Percentiles rank a stretch among this genome's conserved stretches.
phyloP scores from a whole-genome alignment of 2,888 invertebrate species.

The Microplitis manilae region DNA sequence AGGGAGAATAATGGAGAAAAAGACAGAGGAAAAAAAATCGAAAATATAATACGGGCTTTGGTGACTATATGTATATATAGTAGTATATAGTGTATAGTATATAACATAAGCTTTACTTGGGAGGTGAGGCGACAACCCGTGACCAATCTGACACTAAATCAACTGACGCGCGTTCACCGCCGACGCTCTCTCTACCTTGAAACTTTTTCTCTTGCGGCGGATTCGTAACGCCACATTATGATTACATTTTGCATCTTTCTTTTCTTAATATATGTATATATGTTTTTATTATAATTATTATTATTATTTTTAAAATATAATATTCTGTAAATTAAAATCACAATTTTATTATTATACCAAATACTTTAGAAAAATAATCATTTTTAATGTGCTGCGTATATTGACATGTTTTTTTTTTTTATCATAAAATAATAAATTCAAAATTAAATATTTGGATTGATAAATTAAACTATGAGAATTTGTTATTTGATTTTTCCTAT shows the following conservation, averaged over 20 bases:
- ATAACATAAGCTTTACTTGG: slow-evolving; percentile 31
- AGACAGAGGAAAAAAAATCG: slow-evolving; percentile 44
- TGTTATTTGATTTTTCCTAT: not conserved
- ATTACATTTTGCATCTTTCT: slow-evolving; percentile 36
- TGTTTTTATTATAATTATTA: slow-evolving; percentile 13
- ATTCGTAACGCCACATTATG: slow-evolving; percentile 36
- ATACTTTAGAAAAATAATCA: not conserved
- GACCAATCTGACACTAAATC: slow-evolving; percentile 69
- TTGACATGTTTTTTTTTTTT: not conserved
- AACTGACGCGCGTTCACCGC: slow-evolving; percentile 63
- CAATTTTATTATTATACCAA: not conserved
- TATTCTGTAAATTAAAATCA: not conserved
- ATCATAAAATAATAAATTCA: not conserved
- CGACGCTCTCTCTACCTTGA: slow-evolving; percentile 37
- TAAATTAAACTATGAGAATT: not conserved
- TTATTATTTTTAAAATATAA: not conserved
- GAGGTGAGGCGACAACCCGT: slow-evolving; percentile 66
- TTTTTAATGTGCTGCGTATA: not conserved
- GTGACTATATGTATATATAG: slow-evolving; percentile 29
- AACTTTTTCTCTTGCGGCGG: slow-evolving; percentile 22
- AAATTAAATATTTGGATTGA: not conserved
- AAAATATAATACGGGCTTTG: slow-evolving; percentile 46
- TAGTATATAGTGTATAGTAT: not conserved
- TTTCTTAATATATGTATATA: slow-evolving; percentile 10
- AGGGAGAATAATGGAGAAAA: slow-evolving; percentile 41